These are phyloP conservation scores for Beris morrisii DNA, from an alignment of 2,888 invertebrate species.

Conservation along the genomic window DNA sequence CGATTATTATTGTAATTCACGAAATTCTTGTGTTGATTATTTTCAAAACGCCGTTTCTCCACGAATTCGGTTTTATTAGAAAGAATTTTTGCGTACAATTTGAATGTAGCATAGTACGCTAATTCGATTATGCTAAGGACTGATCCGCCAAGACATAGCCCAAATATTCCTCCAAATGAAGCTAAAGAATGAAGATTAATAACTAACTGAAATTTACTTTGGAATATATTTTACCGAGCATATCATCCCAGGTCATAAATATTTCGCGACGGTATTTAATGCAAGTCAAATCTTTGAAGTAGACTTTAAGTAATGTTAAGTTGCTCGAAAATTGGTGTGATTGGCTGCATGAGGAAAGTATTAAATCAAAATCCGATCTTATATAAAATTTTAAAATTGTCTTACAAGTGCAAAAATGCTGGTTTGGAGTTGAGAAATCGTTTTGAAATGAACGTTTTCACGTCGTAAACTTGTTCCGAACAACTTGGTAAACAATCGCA, in stretches of 20 bases:
- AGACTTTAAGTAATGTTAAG: slow-evolving; percentile 45
- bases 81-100: slow-evolving; percentile 34
- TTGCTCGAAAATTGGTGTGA: slow-evolving; percentile 30
- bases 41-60: background rate
- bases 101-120: slow-evolving; percentile 52
- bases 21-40: background rate
- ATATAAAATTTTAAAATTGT: background rate
- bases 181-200: slow-evolving; percentile 53
- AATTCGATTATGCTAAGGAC: slow-evolving; percentile 63
- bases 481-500: slow-evolving; percentile 42
- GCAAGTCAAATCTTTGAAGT: slow-evolving; percentile 56
- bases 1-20: background rate
- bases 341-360: background rate
- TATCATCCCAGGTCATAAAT: slow-evolving; percentile 61
- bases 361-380: background rate
- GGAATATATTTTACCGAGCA: slow-evolving; percentile 56
- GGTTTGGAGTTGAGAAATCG: background rate
- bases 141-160: slow-evolving; percentile 65
- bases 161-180: slow-evolving; percentile 65
- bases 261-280: slow-evolving; percentile 60
- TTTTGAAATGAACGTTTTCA: slow-evolving; percentile 19
- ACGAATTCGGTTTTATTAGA: slow-evolving; percentile 22
- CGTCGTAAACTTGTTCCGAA: slow-evolving; percentile 35
- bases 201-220: background rate
- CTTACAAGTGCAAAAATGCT: background rate